Percentiles rank a stretch among this genome's conserved stretches.
Evolutionary conservation across 2,888 invertebrate genomes (phyloP).

Genomic region (Chloromyia formosa): DNA sequence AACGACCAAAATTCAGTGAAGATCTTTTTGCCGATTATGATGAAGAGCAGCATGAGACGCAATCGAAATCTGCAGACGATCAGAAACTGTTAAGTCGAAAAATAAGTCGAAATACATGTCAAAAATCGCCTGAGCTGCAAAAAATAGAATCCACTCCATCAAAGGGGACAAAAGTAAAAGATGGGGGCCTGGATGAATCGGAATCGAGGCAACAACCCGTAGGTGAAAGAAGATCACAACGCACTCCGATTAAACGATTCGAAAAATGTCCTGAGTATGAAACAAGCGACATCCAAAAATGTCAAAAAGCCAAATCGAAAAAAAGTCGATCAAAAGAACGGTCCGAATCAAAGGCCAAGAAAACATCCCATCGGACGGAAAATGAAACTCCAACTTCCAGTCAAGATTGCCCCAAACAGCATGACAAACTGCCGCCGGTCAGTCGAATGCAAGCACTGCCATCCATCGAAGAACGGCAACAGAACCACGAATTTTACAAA

Average conservation of each 20-base stretch:
- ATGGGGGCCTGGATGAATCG: background rate
- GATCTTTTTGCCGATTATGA: slow-evolving; percentile 46
- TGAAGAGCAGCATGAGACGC: background rate
- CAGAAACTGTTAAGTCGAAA: background rate
- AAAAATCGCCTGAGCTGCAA: background rate
- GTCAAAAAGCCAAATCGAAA: background rate
- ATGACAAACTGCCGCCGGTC: background rate
- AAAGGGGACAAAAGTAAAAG: background rate
- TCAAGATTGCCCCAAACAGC: background rate
- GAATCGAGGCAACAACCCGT: background rate
- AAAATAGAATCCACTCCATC: background rate
- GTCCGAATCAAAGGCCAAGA: background rate
- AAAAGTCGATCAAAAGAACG: background rate
- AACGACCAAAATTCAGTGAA: slow-evolving; percentile 35
- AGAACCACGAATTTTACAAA: slow-evolving; percentile 25
- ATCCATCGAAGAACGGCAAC: slow-evolving; percentile 28
- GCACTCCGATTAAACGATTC: background rate
- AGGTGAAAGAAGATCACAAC: background rate
- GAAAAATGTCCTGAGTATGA: background rate
- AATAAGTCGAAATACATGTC: background rate
- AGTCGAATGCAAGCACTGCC: background rate
- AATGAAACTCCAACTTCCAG: background rate
- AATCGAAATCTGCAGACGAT: background rate
- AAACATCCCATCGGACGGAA: background rate
- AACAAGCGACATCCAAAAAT: background rate